These are phyloP conservation scores for Chlorodrepanis virens DNA, from an alignment of 2,113 vertebrate genomes.

Conservation along the genomic window DNA sequence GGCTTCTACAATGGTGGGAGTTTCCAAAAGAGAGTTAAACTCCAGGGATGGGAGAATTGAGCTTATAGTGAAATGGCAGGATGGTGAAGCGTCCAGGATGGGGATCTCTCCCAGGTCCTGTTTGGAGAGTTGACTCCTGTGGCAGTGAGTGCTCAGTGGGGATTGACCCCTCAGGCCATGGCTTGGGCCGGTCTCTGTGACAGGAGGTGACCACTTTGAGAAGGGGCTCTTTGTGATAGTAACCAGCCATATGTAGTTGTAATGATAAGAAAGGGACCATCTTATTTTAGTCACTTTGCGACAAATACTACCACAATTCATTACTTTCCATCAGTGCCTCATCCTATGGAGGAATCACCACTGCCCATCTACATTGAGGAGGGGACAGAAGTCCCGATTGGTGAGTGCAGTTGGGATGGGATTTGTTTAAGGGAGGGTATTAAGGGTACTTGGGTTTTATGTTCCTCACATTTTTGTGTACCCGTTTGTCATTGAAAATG, in stretches of 20 bases:
- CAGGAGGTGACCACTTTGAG: neutral
- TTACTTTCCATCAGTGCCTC: conserved; percentile 75
- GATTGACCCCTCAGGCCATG: neutral
- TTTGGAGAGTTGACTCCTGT: neutral
- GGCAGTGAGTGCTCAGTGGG: neutral
- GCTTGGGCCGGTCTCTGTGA: neutral
- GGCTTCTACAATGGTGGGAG: neutral
- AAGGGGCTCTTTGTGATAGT: conserved; percentile 7
- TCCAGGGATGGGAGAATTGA: neutral
- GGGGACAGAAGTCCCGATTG: conserved; percentile 69
- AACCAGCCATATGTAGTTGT: conserved; percentile 37
- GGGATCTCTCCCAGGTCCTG: neutral
- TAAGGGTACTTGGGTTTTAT: conserved; percentile 43
- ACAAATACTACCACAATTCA: conserved; percentile 73
- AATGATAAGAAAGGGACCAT: conserved; percentile 62
- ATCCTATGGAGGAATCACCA: conserved; percentile 73
- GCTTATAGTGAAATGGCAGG: neutral
- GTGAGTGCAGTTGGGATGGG: conserved; percentile 70
- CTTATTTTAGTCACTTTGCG: conserved; percentile 64
- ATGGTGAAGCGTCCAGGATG: neutral
- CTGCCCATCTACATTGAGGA: conserved; percentile 73
- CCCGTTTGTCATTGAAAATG: conserved; percentile 20
- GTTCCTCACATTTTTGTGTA: conserved; percentile 37
- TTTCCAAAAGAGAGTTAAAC: neutral
- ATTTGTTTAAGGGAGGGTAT: conserved; percentile 59